Evolutionary conservation across 2,888 invertebrate species (phyloP).

Genomic region (Keiferia lycopersicella): DNA sequence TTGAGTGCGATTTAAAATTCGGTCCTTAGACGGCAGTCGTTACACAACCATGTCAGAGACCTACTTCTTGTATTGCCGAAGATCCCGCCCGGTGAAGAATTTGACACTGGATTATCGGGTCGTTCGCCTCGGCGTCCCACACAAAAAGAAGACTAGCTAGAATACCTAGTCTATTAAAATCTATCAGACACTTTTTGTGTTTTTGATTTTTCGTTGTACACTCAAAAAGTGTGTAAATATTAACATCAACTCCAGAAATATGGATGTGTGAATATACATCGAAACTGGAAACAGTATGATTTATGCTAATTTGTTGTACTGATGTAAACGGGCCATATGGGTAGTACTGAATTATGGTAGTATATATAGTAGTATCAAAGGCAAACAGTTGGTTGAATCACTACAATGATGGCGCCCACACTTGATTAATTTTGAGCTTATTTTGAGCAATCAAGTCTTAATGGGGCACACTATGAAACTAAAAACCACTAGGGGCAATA

Average conservation of each 20-base stretch:
- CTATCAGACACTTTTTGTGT: background rate
- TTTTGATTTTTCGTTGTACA: background rate
- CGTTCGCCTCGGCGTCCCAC: too few species aligned
- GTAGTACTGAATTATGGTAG: constrained; percentile 46
- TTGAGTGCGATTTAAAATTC: too few species aligned
- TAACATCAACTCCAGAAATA: background rate
- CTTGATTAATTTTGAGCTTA: background rate
- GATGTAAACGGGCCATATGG: constrained; percentile 51
- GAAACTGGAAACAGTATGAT: constrained; percentile 13
- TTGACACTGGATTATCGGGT: too few species aligned
- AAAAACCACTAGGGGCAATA: background rate
- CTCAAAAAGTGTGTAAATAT: constrained; percentile 13
- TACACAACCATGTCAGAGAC: too few species aligned
- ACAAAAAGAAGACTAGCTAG: too few species aligned
- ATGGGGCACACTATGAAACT: background rate
- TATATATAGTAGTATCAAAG: constrained; percentile 40
- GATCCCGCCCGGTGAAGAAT: too few species aligned
- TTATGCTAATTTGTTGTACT: constrained; percentile 30
- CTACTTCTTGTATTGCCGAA: too few species aligned
- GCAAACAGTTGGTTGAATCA: constrained; percentile 67
- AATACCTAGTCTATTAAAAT: too few species aligned
- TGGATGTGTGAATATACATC: constrained; percentile 19
- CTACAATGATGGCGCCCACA: constrained; percentile 29
- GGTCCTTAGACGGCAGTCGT: too few species aligned
- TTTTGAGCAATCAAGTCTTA: background rate